Evolutionary conservation across 2,888 invertebrate species (phyloP).

Genomic region (Meghimatium bilineatum): DNA sequence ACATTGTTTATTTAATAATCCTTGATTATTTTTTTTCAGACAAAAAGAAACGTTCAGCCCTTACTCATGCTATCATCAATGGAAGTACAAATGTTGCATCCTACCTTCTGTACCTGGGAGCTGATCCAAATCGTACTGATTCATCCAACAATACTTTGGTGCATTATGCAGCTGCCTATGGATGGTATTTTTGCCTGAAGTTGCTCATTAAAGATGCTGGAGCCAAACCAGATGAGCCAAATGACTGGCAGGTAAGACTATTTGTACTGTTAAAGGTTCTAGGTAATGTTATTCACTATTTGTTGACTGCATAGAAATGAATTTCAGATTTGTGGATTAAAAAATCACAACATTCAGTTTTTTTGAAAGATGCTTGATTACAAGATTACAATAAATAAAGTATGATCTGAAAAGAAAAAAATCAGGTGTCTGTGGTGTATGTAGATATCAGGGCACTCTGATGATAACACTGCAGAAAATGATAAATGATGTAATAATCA

Average conservation of each 20-base stretch:
- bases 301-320: too few species aligned
- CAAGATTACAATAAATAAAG: too few species aligned
- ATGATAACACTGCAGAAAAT: too few species aligned
- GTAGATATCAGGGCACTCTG: too few species aligned
- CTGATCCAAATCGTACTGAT: conserved; percentile 78
- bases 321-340: too few species aligned
- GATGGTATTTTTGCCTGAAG: conserved; percentile 79
- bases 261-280: background rate
- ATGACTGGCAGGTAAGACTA: conserved; percentile 78
- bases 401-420: too few species aligned
- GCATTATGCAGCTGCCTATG: conserved; percentile 80
- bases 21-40: conserved; percentile 68
- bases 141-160: conserved; percentile 79
- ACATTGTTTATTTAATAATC: too few species aligned
- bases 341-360: too few species aligned
- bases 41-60: conserved; percentile 78
- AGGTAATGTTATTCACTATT: too few species aligned
- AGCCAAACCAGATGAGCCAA: conserved; percentile 75
- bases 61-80: conserved; percentile 79
- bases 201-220: conserved; percentile 77
- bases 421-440: too few species aligned
- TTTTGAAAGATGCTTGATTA: too few species aligned
- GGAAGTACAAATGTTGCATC: conserved; percentile 79
- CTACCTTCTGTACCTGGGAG: conserved; percentile 78
- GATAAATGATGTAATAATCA: too few species aligned